Evolutionary conservation across 2,113 vertebrate species (phyloP), one percentile per base, ranked within the genome.

Genomic region (Caranx melampygus): DNA sequence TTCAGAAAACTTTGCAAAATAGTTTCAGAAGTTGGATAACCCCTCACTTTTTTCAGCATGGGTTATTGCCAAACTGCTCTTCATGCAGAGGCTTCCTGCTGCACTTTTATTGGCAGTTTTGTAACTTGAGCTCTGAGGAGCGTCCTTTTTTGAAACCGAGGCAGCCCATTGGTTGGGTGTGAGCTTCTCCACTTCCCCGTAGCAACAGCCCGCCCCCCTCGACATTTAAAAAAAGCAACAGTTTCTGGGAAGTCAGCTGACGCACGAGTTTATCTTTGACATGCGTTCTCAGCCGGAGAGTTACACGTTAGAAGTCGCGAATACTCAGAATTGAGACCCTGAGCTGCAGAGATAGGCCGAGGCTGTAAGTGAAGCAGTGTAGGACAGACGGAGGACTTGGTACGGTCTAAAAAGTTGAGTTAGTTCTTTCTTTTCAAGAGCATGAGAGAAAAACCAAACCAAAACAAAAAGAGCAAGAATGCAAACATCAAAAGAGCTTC

Each of bases 211-310:
- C 84, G 65, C 90, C 90, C 85, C 63, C 67, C 3, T n/a, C 26
- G 0, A 6, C 37, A 26, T 88, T 92, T 79, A 90, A 90, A 94
- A 93, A 91, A 92, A 90, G 88, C 87, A 72, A 68, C 89, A 52
- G 78, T 90, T 94, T 93, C 92, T 90, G 79, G 87, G 93, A 94
- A 94, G 82, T 93, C 89, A 85, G 88, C 83, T 93, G 92, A 92
- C 84, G 31, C 88, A 87, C 34, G 31, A 79, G 79, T 86, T 91
- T 91, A 92, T 93, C 86, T 84, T 78, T 87, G 69, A 90, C 70
- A 62, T 31, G 21, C 15, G n/a, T 8, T 0, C 42, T 70, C 42
- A 0, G 34, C 66, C 8, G 20, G 47, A 44, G 9, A 47, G n/a
- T 81, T 71, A n/a, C 52, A 21, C 0, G 33, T 71, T n/a, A 71